These are phyloP conservation scores for Neomorphus geoffroyi DNA, from an alignment of 2,797 vertebrate species.

Conservation along the genomic window DNA sequence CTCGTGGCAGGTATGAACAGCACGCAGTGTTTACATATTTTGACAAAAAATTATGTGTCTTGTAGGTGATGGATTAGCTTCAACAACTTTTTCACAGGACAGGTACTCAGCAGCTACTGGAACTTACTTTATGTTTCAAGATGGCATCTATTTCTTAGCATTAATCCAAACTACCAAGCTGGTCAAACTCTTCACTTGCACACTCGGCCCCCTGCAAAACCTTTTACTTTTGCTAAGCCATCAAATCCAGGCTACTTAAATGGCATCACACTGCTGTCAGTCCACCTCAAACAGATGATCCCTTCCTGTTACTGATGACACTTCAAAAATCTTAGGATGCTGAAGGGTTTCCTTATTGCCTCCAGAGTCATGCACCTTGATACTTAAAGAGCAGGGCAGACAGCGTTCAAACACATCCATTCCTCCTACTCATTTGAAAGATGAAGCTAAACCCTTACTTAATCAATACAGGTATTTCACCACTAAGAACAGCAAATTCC, in stretches of 20 bases:
- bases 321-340: neutral
- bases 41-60: neutral
- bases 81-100: neutral
- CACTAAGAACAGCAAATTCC: neutral
- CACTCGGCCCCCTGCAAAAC: neutral
- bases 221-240: neutral
- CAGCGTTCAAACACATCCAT: neutral
- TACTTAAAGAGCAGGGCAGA: neutral
- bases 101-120: neutral
- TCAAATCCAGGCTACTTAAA: neutral
- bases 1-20: neutral
- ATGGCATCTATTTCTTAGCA: neutral
- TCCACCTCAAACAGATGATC: neutral
- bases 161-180: neutral
- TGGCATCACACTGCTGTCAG: neutral
- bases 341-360: neutral
- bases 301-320: neutral
- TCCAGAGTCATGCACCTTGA: neutral
- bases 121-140: neutral
- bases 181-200: neutral
- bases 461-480: fast-evolving
- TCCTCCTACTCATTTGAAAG: neutral
- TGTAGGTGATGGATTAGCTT: neutral
- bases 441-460: neutral
- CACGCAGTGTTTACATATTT: neutral